These are phyloP conservation scores for Diplodus sargus DNA, from an alignment of 2,797 vertebrate species.

Conservation along the genomic window DNA sequence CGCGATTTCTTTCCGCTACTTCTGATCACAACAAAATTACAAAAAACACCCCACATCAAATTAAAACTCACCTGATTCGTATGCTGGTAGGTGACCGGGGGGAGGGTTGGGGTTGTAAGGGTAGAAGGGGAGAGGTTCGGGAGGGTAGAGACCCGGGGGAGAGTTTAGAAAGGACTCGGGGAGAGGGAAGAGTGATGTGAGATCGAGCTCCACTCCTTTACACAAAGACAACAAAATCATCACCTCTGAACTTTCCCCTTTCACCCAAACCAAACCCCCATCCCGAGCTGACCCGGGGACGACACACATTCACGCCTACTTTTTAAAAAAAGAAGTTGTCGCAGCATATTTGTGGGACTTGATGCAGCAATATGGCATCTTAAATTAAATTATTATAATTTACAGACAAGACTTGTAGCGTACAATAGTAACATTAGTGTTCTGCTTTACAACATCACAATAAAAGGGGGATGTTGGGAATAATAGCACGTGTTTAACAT, in stretches of 20 bases:
- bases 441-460: neutral
- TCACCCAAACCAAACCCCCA: constrained; percentile 61
- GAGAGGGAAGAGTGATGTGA: constrained; percentile 86
- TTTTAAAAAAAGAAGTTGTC: neutral
- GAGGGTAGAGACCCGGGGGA: constrained; percentile 87
- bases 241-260: constrained; percentile 83
- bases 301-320: neutral
- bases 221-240: constrained; percentile 86
- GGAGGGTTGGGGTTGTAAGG: constrained; percentile 86
- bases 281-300: constrained; percentile 5
- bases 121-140: constrained; percentile 88
- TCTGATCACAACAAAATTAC: constrained; percentile 54
- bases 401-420: constrained; percentile 13
- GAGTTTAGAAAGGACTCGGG: constrained; percentile 87
- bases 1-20: constrained; percentile 75
- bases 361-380: neutral
- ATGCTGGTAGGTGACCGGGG: constrained; percentile 73
- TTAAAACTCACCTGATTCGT: constrained; percentile 75
- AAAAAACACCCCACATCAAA: constrained; percentile 11
- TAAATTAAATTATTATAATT: constrained; percentile 1
- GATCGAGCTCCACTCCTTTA: constrained; percentile 85
- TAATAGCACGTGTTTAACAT: neutral
- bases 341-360: neutral
- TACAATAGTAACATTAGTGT: neutral
- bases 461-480: fast-evolving